Conservation (phyloP, 2,888 invertebrate species). For the Automeris io region DNA sequence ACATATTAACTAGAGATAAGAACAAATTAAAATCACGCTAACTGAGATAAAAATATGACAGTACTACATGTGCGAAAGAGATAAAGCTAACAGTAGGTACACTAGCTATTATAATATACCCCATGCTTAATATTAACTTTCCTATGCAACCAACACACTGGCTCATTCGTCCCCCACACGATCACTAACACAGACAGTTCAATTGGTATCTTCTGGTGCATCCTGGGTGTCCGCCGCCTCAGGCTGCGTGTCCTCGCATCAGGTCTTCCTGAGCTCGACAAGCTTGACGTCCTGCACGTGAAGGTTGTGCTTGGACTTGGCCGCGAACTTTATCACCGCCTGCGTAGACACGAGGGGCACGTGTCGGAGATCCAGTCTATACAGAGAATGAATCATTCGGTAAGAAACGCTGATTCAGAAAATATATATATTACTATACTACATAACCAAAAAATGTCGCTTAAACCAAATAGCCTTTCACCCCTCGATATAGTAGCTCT, state of each 20-base stretch:
- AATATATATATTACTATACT: no score
- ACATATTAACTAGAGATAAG: no score
- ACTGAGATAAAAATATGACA: no score
- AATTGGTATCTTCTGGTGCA: slow-evolving; percentile 12
- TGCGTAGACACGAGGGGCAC: slow-evolving; percentile 88
- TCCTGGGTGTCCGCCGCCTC: slow-evolving; percentile 5
- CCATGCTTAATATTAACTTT: no score
- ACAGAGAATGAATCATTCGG: not conserved
- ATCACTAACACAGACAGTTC: slow-evolving; percentile 22
- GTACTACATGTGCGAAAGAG: no score
- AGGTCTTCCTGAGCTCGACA: slow-evolving; percentile 79
- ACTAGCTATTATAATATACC: no score
- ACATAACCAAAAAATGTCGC: no score
- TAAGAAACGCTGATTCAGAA: not conserved
- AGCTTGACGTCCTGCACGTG: slow-evolving; percentile 88
- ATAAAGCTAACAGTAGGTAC: no score
- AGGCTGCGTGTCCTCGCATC: slow-evolving; percentile 34
- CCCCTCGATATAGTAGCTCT: no score
- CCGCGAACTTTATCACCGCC: slow-evolving; percentile 89
- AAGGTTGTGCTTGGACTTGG: slow-evolving; percentile 86
- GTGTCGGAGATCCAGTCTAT: slow-evolving; percentile 85
- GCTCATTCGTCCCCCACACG: slow-evolving; percentile 17
- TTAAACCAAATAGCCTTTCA: no score
- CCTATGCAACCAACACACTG: slow-evolving; percentile 27
- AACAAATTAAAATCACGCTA: no score